phyloP scores from a whole-genome alignment of 2,797 vertebrate genomes.

The Enteromius fasciolatus region DNA sequence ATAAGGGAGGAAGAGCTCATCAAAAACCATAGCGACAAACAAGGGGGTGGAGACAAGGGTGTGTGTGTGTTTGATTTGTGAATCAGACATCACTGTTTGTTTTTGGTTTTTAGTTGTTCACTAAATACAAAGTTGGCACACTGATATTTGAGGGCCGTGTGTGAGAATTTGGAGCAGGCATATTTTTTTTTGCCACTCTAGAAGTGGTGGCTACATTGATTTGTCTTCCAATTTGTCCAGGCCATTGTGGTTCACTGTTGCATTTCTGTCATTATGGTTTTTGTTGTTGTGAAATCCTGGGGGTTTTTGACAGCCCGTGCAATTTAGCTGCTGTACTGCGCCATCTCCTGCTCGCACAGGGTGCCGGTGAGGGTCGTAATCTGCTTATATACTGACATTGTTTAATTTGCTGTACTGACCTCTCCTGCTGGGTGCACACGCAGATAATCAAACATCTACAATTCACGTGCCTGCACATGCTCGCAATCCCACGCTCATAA shows the following conservation, averaged over 20 bases:
- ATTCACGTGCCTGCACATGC: neutral
- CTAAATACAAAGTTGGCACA: neutral
- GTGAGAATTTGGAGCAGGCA: neutral
- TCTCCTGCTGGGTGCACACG: slow-evolving; percentile 2
- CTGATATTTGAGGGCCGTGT: neutral
- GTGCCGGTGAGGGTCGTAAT: slow-evolving; percentile 24
- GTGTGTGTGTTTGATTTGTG: neutral
- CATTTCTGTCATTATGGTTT: neutral
- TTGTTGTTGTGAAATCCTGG: neutral
- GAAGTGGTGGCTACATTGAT: neutral
- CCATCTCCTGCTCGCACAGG: slow-evolving; percentile 33
- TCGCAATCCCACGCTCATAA: slow-evolving; percentile 10
- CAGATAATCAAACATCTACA: slow-evolving; percentile 4
- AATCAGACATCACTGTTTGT: neutral
- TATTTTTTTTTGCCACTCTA: neutral
- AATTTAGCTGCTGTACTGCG: slow-evolving; percentile 30
- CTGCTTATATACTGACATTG: slow-evolving; percentile 45
- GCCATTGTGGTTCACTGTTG: neutral
- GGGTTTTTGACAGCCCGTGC: neutral
- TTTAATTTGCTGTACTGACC: slow-evolving; percentile 53
- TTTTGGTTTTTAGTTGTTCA: neutral
- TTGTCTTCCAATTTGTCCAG: neutral
- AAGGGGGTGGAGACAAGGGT: no score
- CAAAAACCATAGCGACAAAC: no score
- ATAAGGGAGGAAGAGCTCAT: no score